Base-by-base conservation (phyloP, 1,140 invertebrate genomes). In the Ectropis grisescens region DNA sequence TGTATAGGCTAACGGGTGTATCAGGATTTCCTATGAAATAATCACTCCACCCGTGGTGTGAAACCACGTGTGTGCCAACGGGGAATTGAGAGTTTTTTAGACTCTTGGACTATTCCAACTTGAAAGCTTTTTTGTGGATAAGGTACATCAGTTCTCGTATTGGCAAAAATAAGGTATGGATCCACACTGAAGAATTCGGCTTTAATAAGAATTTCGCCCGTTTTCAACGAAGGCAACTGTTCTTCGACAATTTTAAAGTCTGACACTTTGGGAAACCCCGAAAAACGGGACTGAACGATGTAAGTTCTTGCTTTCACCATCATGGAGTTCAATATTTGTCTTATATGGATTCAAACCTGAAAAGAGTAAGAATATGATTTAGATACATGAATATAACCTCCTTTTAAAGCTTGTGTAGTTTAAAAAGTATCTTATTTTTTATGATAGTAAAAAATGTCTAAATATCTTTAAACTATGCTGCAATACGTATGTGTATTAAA, bases 11-110 rank as follows among this genome's bases (percentile, higher is more conserved):
- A 1, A 31, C 13, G 16, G 12, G 25, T 26, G 25, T 13, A 11
- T 13, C 36, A 7, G 42, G 29, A 34, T 58, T 58, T 2, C 50
- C 28, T 40, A 86, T 50, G 11, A 70, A 81, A 37, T 83, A 72
- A 6, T 81, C 79, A 16, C 75, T 70, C 89, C 88, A 90, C 1
- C 88, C 89, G 15, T 83, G 67, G 28, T 82, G 60, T 5, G 80
- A 84, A 1, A 87, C 62, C 2, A 89, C 55, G 44, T 58, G 65
- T 32, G 74, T 82, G 1, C 85, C 86, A 14, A 85, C 82, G 1
- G 86, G 85, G 60, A 65, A 89, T 1, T 85, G 37, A 0, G 40
- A 28, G 14, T 56, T 12, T n/a, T 58, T 61, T 1, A 1, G 47
- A 49, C 14, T 67, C 54, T 30, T 47, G 26, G 15, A 81, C 70